A percentile compares a stretch with the other conserved stretches of the same genome.
phyloP scores from a whole-genome alignment of 2,888 invertebrate genomes.

The Dryobotodes eremita region DNA sequence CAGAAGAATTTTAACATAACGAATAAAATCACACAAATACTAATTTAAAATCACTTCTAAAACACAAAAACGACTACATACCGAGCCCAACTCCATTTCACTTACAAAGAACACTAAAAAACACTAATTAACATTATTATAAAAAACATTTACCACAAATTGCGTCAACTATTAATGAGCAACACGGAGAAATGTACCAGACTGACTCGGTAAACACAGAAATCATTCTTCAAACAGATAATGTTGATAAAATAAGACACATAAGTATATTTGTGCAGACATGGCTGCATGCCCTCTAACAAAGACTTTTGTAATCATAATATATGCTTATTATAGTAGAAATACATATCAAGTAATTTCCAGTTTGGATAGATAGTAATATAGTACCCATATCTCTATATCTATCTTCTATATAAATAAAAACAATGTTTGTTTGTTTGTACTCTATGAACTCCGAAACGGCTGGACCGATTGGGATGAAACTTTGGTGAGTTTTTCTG shows the following conservation, averaged over 20 bases:
- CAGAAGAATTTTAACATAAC: not conserved
- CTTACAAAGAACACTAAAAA: conserved; percentile 12
- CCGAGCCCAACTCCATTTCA: conserved; percentile 64
- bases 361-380: conserved; percentile 16
- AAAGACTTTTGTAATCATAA: conserved; percentile 33
- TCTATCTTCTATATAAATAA: not conserved
- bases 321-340: not conserved
- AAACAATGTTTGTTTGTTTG: too few relatives aligned
- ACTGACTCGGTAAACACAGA: conserved; percentile 45
- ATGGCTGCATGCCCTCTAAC: conserved; percentile 36
- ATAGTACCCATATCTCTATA: not conserved
- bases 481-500: too few relatives aligned
- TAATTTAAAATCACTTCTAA: not conserved
- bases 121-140: conserved; percentile 37
- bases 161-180: conserved; percentile 32
- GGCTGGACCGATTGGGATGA: too few relatives aligned
- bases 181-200: conserved; percentile 16
- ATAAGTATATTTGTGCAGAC: conserved; percentile 41
- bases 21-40: not conserved
- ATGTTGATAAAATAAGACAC: conserved; percentile 50
- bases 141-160: conserved; percentile 45
- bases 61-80: conserved; percentile 38
- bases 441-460: too few relatives aligned
- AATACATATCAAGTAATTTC: conserved; percentile 12
- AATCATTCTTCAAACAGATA: conserved; percentile 68